phyloP scores from a whole-genome alignment of 2,113 vertebrate species.

The Macroglossus sobrinus region DNA sequence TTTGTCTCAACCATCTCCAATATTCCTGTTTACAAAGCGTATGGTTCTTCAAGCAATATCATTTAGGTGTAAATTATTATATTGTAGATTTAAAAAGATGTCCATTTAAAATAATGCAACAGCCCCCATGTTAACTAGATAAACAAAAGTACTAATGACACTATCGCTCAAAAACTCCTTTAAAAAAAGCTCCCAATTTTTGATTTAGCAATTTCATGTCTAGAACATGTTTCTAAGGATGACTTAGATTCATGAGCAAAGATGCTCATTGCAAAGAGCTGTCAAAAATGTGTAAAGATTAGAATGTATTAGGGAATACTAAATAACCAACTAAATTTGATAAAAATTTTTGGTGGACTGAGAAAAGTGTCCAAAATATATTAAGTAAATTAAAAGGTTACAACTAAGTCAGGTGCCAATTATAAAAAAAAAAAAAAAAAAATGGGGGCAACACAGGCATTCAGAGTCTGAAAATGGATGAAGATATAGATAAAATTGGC shows the following conservation, averaged over 20 bases:
- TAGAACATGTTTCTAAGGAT: background rate
- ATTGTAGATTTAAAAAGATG: background rate
- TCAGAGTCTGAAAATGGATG: background rate
- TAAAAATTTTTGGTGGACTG: background rate
- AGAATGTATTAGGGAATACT: background rate
- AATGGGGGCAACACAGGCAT: background rate
- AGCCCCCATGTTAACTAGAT: background rate
- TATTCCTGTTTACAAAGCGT: background rate
- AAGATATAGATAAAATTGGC: background rate
- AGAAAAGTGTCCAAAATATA: background rate
- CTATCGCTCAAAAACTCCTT: background rate
- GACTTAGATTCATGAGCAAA: background rate
- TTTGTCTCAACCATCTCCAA: background rate
- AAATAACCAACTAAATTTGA: background rate
- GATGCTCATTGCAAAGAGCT: background rate
- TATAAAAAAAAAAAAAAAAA: background rate
- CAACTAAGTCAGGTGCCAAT: background rate
- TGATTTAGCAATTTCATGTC: background rate
- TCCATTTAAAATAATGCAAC: background rate
- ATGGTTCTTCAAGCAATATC: background rate
- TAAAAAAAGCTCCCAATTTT: background rate
- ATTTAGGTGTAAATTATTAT: background rate
- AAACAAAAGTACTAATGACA: background rate
- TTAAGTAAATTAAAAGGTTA: background rate
- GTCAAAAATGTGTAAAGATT: background rate